Evolutionary conservation across 2,113 vertebrate genomes (phyloP).

Genomic region (Glaucomys volans): DNA sequence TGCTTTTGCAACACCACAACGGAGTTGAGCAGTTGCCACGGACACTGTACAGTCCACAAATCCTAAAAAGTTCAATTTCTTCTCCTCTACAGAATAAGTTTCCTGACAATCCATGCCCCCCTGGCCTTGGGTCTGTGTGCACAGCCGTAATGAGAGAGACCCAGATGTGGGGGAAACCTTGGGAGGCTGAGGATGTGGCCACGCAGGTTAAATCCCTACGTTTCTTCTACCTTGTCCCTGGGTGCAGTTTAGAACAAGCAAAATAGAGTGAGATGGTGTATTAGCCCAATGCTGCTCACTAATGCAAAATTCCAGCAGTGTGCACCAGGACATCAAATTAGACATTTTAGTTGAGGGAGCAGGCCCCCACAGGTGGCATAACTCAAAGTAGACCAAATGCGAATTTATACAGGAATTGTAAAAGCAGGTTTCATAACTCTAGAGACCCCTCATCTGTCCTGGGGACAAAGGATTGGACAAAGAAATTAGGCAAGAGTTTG

Average conservation of each 20-base stretch:
- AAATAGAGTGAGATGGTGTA: background rate
- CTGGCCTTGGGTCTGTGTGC: background rate
- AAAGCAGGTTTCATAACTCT: background rate
- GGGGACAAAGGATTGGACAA: background rate
- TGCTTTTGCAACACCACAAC: background rate
- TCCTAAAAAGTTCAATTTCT: background rate
- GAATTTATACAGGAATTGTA: background rate
- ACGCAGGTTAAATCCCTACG: background rate
- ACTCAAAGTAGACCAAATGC: background rate
- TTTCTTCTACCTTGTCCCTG: background rate
- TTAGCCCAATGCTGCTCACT: background rate
- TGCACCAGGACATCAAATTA: rapidly evolving
- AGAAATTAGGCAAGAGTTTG: background rate
- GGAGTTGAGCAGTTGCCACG: background rate
- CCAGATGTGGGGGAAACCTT: too few species aligned
- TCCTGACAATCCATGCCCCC: background rate
- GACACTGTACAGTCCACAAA: background rate
- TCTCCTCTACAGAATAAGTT: background rate
- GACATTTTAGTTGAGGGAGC: background rate
- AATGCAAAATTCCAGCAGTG: background rate
- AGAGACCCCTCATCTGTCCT: background rate
- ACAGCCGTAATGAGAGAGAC: background rate
- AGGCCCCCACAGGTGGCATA: too few species aligned
- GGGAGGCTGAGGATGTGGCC: background rate
- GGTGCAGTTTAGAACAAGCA: background rate